Evolutionary conservation across 1,140 invertebrate species (phyloP), one percentile per base, ranked within the genome.

Genomic region (Macrosteles quadrilineatus): DNA sequence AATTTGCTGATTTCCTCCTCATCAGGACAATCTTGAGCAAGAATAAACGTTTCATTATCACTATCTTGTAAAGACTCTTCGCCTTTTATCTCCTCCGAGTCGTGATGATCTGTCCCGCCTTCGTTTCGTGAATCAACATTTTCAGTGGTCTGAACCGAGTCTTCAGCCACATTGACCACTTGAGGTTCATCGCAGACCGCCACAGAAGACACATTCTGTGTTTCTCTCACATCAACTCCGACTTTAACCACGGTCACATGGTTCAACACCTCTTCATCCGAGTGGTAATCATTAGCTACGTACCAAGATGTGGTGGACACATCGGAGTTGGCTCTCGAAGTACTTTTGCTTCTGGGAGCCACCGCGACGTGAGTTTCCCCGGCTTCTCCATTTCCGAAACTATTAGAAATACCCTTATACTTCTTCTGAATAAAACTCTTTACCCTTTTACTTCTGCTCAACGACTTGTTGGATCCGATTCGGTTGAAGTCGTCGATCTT

Each of bases 381-480:
- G 45, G 23, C 12, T 11, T 67, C 55, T 12, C 55, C 55, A 59
- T 59, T 14, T 4, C 11, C 12, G 25, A 53, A 69, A 40, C 40
- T 69, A 30, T 69, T 69, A 30, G 72, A 70, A 14, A 82, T 81
- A 11, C 80, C 80, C 72, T 83, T 83, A 72, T 81, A 83, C 50
- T 81, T 82, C 69, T 79, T 79, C 67, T 83, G 75, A 72, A 83
- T 59, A 23, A 59, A 83, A 71, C 75, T 83, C 71, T 82, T 83
- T 17, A 83, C 80, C 23, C 80, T 77, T 69, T 81, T 81, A 9
- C 80, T 77, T 71, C 79, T 82, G 71, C 81, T 83, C 72, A 81
- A 25, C 4, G 30, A 40, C 40, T 62, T 69, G 21, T 57, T 59
- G 23, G 53, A 59, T 30, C 50, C 50, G 23, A 69, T 59, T 59